These are phyloP conservation scores for Agrochola circellaris DNA, from an alignment of 2,888 invertebrate genomes.

Conservation along the genomic window DNA sequence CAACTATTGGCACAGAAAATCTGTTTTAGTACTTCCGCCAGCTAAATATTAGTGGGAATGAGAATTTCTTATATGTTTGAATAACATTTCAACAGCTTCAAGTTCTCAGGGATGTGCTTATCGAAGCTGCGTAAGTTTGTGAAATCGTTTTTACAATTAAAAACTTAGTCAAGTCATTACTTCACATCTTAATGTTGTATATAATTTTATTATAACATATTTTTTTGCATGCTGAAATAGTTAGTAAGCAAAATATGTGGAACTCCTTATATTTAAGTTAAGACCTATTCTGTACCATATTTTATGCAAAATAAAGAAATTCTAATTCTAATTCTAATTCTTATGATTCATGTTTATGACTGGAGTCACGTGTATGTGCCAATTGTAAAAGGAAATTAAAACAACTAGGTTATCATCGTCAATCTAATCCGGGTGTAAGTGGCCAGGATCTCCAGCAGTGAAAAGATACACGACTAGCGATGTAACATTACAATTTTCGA, in stretches of 20 bases:
- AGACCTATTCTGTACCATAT: no score
- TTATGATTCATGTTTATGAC: conserved; percentile 13
- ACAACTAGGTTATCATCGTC: conserved; percentile 38
- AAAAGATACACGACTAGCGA: conserved; percentile 33
- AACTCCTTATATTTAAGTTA: no score
- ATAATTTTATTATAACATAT: no score
- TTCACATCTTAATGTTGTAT: background rate
- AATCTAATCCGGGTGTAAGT: conserved; percentile 38
- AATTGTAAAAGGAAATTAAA: conserved; percentile 32
- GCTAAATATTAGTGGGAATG: conserved; percentile 43
- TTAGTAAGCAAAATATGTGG: no score
- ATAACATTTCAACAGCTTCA: conserved; percentile 53
- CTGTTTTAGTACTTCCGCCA: conserved; percentile 42
- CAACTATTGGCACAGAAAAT: conserved; percentile 60
- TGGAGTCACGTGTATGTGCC: conserved; percentile 3
- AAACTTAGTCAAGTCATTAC: conserved; percentile 11
- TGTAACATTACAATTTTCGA: conserved; percentile 50
- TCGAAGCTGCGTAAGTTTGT: conserved; percentile 16
- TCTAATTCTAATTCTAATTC: background rate
- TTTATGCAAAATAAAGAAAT: no score
- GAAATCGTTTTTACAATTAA: conserved; percentile 29
- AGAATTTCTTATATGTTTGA: conserved; percentile 33
- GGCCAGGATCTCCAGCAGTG: conserved; percentile 44
- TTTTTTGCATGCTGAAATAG: no score
- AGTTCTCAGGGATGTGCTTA: conserved; percentile 56